Conservation (phyloP, 1,140 invertebrate species). For the Holcopasites calliopsidis region DNA sequence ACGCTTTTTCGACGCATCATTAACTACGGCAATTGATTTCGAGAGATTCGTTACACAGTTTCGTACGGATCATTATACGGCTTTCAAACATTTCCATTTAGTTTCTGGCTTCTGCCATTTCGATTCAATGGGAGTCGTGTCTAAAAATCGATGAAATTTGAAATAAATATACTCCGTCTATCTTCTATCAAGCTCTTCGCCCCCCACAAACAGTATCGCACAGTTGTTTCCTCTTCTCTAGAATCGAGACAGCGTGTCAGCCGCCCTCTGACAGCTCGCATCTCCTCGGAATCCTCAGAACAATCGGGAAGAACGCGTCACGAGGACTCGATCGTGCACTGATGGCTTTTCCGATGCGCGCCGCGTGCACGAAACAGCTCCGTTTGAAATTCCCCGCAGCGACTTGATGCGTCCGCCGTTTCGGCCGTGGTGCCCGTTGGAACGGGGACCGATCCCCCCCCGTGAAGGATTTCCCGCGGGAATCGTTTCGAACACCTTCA, state of each 20-base stretch:
- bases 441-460: background rate
- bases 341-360: conserved; percentile 63
- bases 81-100: background rate
- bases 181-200: too few species aligned
- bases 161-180: too few species aligned
- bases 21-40: background rate
- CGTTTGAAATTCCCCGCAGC: conserved; percentile 27
- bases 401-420: conserved; percentile 53
- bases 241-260: background rate
- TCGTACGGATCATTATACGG: background rate
- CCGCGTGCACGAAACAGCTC: conserved; percentile 52
- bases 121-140: too few species aligned
- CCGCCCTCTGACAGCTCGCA: conserved; percentile 8
- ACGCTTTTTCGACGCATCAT: background rate
- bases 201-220: background rate
- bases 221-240: background rate
- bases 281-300: conserved; percentile 30
- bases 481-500: background rate
- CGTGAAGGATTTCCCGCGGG: background rate
- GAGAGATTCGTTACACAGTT: background rate
- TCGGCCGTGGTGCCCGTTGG: background rate
- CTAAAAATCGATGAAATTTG: too few species aligned
- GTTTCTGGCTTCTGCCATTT: background rate
- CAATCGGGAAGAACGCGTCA: conserved; percentile 21
- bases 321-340: conserved; percentile 39